Conservation (phyloP, 2,888 invertebrate species). For the Scaeva pyrastri region DNA sequence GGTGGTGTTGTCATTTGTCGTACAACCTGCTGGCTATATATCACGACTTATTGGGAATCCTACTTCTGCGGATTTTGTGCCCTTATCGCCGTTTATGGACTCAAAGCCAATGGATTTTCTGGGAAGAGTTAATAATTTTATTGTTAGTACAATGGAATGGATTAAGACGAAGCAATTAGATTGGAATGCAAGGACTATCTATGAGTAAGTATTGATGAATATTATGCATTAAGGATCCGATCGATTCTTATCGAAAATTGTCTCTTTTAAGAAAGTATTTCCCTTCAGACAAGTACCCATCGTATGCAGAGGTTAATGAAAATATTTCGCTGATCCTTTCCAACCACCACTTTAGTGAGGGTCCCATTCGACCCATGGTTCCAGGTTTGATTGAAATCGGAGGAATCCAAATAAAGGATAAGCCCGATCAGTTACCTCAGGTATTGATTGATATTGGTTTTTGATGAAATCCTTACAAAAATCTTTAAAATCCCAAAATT, state of each 20-base stretch:
- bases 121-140: conserved; percentile 73
- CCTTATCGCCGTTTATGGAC: conserved; percentile 47
- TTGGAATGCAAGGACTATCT: conserved; percentile 3
- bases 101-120: conserved; percentile 63
- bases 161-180: neutral
- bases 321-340: conserved; percentile 76
- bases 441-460: conserved; percentile 42
- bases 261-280: conserved; percentile 58
- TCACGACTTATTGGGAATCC: conserved; percentile 77
- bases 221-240: neutral
- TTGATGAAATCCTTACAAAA: neutral
- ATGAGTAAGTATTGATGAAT: conserved; percentile 30
- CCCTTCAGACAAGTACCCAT: conserved; percentile 71
- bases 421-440: conserved; percentile 74
- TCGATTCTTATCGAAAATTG: neutral
- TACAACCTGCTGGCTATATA: conserved; percentile 57
- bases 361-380: conserved; percentile 73
- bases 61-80: conserved; percentile 61
- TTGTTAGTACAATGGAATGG: conserved; percentile 20
- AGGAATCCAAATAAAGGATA: conserved; percentile 77
- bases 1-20: conserved; percentile 75
- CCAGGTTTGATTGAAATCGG: conserved; percentile 77
- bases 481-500: neutral
- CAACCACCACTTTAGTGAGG: conserved; percentile 76
- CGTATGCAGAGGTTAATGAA: conserved; percentile 64